Percentiles rank a stretch among this genome's conserved stretches.
Conservation (phyloP, 1,140 invertebrate species). For the Platyscapa corneri region DNA sequence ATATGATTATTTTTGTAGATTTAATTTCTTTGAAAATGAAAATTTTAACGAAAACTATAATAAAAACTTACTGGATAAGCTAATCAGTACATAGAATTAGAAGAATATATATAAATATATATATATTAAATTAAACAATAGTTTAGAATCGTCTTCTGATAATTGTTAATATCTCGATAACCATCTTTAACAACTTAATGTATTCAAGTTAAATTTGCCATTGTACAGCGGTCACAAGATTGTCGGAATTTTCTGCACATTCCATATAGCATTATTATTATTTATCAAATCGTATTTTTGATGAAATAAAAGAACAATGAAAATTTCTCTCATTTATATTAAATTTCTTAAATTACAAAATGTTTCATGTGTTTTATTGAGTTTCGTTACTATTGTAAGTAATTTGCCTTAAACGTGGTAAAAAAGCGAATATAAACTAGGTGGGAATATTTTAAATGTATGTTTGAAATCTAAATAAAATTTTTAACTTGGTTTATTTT, state of each 20-base stretch:
- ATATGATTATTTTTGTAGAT: too few species aligned
- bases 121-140: slow-evolving; percentile 34
- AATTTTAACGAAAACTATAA: not conserved
- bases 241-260: not conserved
- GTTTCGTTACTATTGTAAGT: not conserved
- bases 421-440: not conserved
- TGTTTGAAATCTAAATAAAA: not conserved
- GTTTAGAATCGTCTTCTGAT: slow-evolving; percentile 24
- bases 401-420: not conserved
- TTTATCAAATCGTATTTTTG: not conserved
- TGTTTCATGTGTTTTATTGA: too few species aligned
- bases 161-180: slow-evolving; percentile 32
- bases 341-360: too few species aligned
- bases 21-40: not conserved
- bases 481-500: not conserved
- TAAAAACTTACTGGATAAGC: not conserved
- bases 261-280: slow-evolving; percentile 20
- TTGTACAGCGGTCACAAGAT: slow-evolving; percentile 34
- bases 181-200: slow-evolving; percentile 12
- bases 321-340: not conserved
- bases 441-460: not conserved
- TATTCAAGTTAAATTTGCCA: slow-evolving; percentile 43
- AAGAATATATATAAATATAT: slow-evolving; percentile 17
- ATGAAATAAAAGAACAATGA: not conserved
- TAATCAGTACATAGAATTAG: not conserved